phyloP scores from a whole-genome alignment of 2,113 vertebrate species.

The Prionailurus viverrinus region DNA sequence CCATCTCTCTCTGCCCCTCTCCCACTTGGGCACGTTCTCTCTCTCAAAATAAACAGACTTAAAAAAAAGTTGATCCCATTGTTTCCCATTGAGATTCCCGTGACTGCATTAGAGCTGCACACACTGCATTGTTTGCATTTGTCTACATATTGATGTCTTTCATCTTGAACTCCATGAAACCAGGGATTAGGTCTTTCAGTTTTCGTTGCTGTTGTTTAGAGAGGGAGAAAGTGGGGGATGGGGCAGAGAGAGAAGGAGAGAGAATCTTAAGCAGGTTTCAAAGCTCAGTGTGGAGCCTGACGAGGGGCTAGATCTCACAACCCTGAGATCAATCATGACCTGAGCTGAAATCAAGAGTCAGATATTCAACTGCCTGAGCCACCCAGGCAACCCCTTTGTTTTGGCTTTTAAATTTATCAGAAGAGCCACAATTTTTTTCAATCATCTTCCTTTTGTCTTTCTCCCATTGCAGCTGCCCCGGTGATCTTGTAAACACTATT shows the following conservation, averaged over 20 bases:
- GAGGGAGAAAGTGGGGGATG: too few relatives aligned
- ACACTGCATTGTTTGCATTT: not conserved
- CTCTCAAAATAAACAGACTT: too few relatives aligned
- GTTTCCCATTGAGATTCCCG: not conserved
- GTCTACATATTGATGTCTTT: not conserved
- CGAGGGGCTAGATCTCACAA: too few relatives aligned
- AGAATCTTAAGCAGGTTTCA: too few relatives aligned
- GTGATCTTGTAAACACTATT: not conserved
- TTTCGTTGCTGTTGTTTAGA: not conserved
- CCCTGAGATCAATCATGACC: too few relatives aligned
- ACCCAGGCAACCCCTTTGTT: not conserved
- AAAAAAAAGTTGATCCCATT: not conserved
- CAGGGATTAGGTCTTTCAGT: not conserved
- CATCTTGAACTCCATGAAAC: not conserved
- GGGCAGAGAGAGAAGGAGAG: too few relatives aligned
- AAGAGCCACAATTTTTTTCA: not conserved
- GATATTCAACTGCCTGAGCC: too few relatives aligned
- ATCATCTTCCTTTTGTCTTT: conserved; percentile 31
- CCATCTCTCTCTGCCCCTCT: too few relatives aligned
- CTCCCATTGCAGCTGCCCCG: not conserved
- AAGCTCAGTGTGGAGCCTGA: too few relatives aligned
- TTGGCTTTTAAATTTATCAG: not conserved
- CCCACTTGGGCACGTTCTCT: too few relatives aligned
- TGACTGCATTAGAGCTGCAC: not conserved
- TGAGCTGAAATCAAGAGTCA: too few relatives aligned